Conservation (phyloP, 2,888 invertebrate genomes). For the Campoplex nolae region DNA sequence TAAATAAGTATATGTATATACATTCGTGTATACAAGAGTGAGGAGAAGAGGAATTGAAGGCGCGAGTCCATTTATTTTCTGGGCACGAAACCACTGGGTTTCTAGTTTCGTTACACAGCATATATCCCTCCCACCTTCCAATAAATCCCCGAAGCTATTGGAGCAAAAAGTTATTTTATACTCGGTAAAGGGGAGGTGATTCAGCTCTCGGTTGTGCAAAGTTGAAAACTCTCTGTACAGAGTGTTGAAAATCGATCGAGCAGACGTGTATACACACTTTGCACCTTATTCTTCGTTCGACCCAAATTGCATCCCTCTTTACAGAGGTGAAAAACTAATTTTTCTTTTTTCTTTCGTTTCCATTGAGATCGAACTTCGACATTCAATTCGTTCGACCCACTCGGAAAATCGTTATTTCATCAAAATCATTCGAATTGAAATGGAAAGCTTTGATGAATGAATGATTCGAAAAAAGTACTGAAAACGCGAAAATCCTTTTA, state of each 20-base stretch:
- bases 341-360: background rate
- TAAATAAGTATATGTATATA: background rate
- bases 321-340: too few relatives aligned
- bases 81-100: constrained; percentile 59
- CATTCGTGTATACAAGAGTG: background rate
- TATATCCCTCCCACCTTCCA: too few relatives aligned
- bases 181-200: constrained; percentile 29
- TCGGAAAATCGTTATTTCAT: background rate
- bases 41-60: constrained; percentile 16
- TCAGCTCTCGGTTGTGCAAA: constrained; percentile 21
- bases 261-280: constrained; percentile 4
- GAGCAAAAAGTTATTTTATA: constrained; percentile 44
- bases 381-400: background rate
- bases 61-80: constrained; percentile 46
- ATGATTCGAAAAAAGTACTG: background rate
- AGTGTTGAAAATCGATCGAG: constrained; percentile 49
- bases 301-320: background rate
- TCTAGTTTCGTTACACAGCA: constrained; percentile 25
- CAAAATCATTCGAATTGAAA: background rate
- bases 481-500: background rate
- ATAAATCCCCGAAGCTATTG: constrained; percentile 27
- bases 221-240: constrained; percentile 45
- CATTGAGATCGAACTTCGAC: background rate
- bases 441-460: background rate
- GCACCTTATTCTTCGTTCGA: constrained; percentile 22